phyloP scores from a whole-genome alignment of 2,888 invertebrate species.

The Achlya flavicornis region DNA sequence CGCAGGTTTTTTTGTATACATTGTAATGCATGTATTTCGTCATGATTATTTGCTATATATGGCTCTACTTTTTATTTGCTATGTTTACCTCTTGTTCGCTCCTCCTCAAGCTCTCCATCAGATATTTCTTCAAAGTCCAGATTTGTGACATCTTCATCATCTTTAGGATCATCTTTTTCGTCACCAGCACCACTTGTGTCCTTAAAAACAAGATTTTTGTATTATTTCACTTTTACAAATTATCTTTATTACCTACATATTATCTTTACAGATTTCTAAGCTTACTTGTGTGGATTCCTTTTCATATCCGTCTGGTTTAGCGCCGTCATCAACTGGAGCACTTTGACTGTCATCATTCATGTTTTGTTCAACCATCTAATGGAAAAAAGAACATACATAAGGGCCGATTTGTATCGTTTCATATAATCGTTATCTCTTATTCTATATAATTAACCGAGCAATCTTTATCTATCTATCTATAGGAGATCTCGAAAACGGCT shows the following conservation, averaged over 20 bases:
- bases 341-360: conserved; percentile 71
- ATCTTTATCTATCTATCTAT: too few species aligned
- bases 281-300: conserved; percentile 74
- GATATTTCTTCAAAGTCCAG: conserved; percentile 96
- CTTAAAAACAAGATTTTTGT: conserved; percentile 36
- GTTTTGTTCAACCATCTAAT: conserved; percentile 74
- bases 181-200: conserved; percentile 72
- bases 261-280: neutral
- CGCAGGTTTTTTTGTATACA: too few species aligned
- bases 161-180: conserved; percentile 82
- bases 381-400: conserved; percentile 16
- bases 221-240: neutral
- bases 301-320: conserved; percentile 67
- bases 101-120: conserved; percentile 94
- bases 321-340: conserved; percentile 58
- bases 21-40: too few species aligned
- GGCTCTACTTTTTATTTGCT: neutral
- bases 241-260: too few species aligned
- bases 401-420: too few species aligned
- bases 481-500: too few species aligned
- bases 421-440: too few species aligned
- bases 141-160: conserved; percentile 88
- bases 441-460: too few species aligned
- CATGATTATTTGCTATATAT: too few species aligned
- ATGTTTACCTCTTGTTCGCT: conserved; percentile 82